phyloP scores from a whole-genome alignment of 2,797 vertebrate species.

The Chelidonichthys spinosus region DNA sequence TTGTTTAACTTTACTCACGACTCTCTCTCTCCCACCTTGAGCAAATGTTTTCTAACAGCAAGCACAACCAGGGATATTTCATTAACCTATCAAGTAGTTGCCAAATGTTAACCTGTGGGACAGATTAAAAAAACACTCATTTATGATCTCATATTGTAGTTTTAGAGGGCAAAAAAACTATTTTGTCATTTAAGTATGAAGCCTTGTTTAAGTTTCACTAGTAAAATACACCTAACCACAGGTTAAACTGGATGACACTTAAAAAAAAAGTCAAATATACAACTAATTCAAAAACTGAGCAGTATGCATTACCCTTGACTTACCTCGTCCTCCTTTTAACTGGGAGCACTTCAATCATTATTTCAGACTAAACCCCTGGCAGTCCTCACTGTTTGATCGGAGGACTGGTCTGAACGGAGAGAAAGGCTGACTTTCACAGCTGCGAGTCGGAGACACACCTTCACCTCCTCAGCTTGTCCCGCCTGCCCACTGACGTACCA shows the following conservation, averaged over 20 bases:
- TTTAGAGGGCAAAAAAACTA: neutral
- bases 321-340: conserved; percentile 17
- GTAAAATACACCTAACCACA: neutral
- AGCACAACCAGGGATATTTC: neutral
- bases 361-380: conserved; percentile 3
- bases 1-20: neutral
- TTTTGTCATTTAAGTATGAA: neutral
- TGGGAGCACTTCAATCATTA: conserved; percentile 11
- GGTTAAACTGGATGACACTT: neutral
- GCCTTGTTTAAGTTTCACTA: neutral
- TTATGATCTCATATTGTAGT: neutral
- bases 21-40: neutral
- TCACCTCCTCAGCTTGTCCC: conserved; percentile 42
- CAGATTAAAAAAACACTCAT: neutral
- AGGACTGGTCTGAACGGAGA: neutral
- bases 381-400: conserved; percentile 5
- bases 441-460: conserved; percentile 30
- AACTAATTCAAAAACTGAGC: neutral
- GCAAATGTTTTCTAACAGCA: neutral
- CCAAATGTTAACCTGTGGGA: neutral
- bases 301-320: conserved; percentile 6
- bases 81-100: neutral
- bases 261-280: neutral
- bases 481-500: conserved; percentile 29
- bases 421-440: conserved; percentile 18